Evolutionary conservation across 2,888 invertebrate genomes (phyloP), one percentile per base, ranked within the genome.

Genomic region (Chironomus riparius): DNA sequence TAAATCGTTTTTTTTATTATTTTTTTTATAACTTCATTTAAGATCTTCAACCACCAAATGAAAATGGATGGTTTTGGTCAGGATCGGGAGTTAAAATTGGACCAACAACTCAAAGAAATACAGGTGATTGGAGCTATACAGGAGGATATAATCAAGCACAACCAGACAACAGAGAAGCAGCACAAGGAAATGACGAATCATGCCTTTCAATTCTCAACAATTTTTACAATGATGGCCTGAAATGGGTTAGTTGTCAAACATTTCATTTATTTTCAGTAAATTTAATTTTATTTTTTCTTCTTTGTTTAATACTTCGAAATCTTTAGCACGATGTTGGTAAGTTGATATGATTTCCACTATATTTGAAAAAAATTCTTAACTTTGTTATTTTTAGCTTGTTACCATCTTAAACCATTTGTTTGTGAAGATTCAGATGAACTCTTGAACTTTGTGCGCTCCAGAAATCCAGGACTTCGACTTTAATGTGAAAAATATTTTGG

Each of bases 11-110:
- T 3, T 24, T 24, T 3, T 3, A 24, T 24, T 3, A 24, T 24
- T 24, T 24, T 24, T 48, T n/a, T n/a, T n/a, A n/a, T n/a, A n/a
- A n/a, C n/a, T n/a, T 48, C 48, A 15, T 24, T 47, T 47, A 18
- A 71, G 93, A 93, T 84, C 85, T 93, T 80, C 92, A 92, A 84
- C 93, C 93, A n/a, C 89, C 92, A 77, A 92, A 92, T 82, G 88
- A 92, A 79, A 92, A 93, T 83, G 93, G 93, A 76, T 95, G 95
- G 95, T 95, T 95, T 88, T 95, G 95, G 95, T 94, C 93, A 5
- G 95, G 94, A 78, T 94, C 94, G 7, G 95, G 95, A 47, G 94
- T 92, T 78, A 95, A 95, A 86, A 93, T 95, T 82, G 94, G 95
- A 68, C 90, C 94, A 77, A 95, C 95, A 76, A 91, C 91, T 47